A percentile compares a stretch with the other conserved stretches of the same genome.
Evolutionary conservation across 2,113 vertebrate species (phyloP).

Genomic region (Lethenteron reissneri): DNA sequence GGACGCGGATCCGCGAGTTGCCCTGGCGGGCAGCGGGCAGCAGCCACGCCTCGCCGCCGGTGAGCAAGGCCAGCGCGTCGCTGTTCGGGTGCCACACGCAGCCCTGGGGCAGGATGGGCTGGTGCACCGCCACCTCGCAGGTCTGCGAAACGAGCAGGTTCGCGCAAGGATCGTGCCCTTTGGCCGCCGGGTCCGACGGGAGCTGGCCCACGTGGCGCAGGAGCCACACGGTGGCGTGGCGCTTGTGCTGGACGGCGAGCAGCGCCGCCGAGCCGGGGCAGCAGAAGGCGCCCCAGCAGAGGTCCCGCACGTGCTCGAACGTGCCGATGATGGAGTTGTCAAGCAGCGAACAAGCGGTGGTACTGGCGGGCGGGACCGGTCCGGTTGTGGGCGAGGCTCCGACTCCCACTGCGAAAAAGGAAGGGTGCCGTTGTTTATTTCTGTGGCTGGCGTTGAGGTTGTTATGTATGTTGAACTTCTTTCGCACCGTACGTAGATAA

Average conservation of each 20-base stretch:
- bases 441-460: too few relatives aligned
- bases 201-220: slow-evolving; percentile 38
- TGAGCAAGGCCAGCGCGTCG: slow-evolving; percentile 50
- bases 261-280: slow-evolving; percentile 29
- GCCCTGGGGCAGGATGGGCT: slow-evolving; percentile 59
- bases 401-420: too few relatives aligned
- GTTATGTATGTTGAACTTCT: too few relatives aligned
- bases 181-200: too few relatives aligned
- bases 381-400: too few relatives aligned
- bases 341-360: slow-evolving; percentile 24
- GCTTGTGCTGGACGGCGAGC: slow-evolving; percentile 68
- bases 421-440: too few relatives aligned
- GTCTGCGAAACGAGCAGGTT: slow-evolving; percentile 52
- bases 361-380: too few relatives aligned
- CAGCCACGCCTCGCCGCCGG: slow-evolving; percentile 45
- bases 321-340: slow-evolving; percentile 60
- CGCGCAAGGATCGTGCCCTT: slow-evolving; percentile 14
- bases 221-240: slow-evolving; percentile 56
- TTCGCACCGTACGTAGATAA: too few relatives aligned
- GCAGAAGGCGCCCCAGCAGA: slow-evolving; percentile 50
- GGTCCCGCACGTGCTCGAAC: slow-evolving; percentile 60
- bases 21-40: slow-evolving; percentile 39
- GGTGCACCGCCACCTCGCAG: slow-evolving; percentile 51
- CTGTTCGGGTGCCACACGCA: slow-evolving; percentile 73
- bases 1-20: slow-evolving; percentile 22